Conservation (phyloP, 2,797 vertebrate genomes). For the Centroberyx gerrardi region DNA sequence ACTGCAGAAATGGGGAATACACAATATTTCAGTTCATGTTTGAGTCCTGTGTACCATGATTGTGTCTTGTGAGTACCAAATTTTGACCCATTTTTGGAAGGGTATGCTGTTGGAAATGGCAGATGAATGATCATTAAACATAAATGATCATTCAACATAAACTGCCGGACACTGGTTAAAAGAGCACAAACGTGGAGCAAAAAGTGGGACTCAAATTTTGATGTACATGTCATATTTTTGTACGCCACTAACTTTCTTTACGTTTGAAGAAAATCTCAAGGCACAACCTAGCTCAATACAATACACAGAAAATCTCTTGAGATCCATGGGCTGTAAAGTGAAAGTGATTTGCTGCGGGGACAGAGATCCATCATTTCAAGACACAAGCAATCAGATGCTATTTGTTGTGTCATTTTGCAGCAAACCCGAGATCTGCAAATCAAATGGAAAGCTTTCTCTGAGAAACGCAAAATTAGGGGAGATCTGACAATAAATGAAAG, state of each 20-base stretch:
- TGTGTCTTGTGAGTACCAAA: no score
- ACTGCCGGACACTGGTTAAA: conserved; percentile 25
- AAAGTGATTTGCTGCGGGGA: neutral
- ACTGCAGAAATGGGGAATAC: conserved; percentile 55
- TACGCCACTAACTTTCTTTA: conserved; percentile 2
- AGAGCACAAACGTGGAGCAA: conserved; percentile 27
- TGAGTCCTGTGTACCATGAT: no score
- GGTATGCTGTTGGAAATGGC: conserved; percentile 59
- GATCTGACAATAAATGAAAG: neutral
- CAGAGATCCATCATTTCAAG: neutral
- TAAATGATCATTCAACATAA: conserved; percentile 2
- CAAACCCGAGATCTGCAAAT: neutral
- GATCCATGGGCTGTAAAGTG: neutral
- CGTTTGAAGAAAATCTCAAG: neutral
- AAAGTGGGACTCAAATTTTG: conserved; percentile 23
- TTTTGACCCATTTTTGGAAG: conserved; percentile 36
- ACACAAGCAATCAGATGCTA: neutral
- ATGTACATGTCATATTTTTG: conserved; percentile 21
- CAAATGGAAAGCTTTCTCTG: neutral
- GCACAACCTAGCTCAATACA: neutral
- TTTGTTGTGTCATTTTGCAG: neutral
- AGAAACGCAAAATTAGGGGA: neutral
- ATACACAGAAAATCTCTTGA: neutral
- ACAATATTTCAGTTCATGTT: conserved; percentile 1
- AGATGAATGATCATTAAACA: conserved; percentile 51